Conservation (phyloP, 1,140 invertebrate genomes). For the Vollenhovia emeryi region DNA sequence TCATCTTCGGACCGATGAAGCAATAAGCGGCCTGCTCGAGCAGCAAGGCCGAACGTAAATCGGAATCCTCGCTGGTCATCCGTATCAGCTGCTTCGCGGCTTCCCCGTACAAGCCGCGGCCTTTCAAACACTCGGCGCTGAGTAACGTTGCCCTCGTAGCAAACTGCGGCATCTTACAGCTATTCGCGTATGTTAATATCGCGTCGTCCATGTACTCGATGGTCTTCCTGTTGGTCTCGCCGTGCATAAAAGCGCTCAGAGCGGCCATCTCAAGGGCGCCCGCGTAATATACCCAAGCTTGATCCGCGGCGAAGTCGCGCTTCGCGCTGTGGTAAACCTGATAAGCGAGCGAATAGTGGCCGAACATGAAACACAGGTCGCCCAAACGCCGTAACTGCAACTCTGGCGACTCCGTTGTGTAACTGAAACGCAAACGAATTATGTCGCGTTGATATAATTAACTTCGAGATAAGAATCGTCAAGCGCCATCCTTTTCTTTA, state of each 20-base stretch:
- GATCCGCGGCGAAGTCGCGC: conserved; percentile 97
- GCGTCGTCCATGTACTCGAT: conserved; percentile 97
- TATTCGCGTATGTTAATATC: conserved; percentile 95
- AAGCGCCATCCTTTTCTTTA: not conserved
- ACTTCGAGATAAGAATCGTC: not conserved
- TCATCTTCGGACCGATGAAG: conserved; percentile 93
- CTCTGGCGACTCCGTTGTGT: conserved; percentile 95
- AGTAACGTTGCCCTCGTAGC: conserved; percentile 95
- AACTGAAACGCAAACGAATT: conserved; percentile 86
- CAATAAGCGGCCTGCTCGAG: conserved; percentile 98
- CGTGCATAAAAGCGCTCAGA: conserved; percentile 95
- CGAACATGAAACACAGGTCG: conserved; percentile 98
- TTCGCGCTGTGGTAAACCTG: conserved; percentile 98
- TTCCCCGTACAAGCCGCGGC: conserved; percentile 91
- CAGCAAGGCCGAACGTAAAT: conserved; percentile 95
- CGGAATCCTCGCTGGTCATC: conserved; percentile 97
- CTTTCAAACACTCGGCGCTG: conserved; percentile 94
- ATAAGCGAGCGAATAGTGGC: conserved; percentile 96
- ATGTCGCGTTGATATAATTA: not conserved
- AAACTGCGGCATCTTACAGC: conserved; percentile 95
- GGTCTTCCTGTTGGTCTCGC: conserved; percentile 91
- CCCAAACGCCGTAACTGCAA: conserved; percentile 96
- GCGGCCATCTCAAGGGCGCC: conserved; percentile 98
- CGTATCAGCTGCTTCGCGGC: conserved; percentile 97
- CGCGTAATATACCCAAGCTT: conserved; percentile 98